Base-by-base conservation (phyloP, 2,888 invertebrate genomes). In the Iphiclides podalirius region DNA sequence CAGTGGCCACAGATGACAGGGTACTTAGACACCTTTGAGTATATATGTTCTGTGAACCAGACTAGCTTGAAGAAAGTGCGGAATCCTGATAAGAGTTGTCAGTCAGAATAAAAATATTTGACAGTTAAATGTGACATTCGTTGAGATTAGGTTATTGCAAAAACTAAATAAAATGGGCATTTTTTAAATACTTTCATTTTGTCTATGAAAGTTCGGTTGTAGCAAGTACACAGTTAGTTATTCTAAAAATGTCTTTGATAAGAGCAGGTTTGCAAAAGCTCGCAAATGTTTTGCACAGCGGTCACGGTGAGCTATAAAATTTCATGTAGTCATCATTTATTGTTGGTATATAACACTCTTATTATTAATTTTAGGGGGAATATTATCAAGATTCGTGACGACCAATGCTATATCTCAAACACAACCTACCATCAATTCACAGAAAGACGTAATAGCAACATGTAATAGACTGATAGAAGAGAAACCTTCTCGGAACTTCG, bases 401-500 rank as follows among this genome's bases (percentile, higher is more conserved):
- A 78, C 70, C 44, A 52, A 77, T 52, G 67, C 71, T 13, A 70
- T 76, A 9, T 41, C 60, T 33, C 71, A 72, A 23, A 67, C 63
- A 15, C 72, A 75, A 61, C 52, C 70, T 6, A 59, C 62, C 1
- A 48, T 64, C 8, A 70, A 81, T 56, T 73, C 74, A 3, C 70
- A 79, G 1, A 79, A 81, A 47, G 92, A 90, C 49, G 88, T 94
- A 3, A 89, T 93, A 53, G 73, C 85, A 6, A 90, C 91, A 53
- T 92, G 95, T 33, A 94, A 94, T 63, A 78, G 82, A 42, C 88
- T 93, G 56, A 86, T 94, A 15, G 78, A 84, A 55, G 79, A 89
- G 9, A 80, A 90, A 31, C 78, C 90, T 8, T 92, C 93, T 3
- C 84, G 95, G 31, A 86, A 93, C 54, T 97, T 97, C 79, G 97